These are phyloP conservation scores for Nesoenas mayeri DNA, from an alignment of 2,113 vertebrate species.

Conservation along the genomic window DNA sequence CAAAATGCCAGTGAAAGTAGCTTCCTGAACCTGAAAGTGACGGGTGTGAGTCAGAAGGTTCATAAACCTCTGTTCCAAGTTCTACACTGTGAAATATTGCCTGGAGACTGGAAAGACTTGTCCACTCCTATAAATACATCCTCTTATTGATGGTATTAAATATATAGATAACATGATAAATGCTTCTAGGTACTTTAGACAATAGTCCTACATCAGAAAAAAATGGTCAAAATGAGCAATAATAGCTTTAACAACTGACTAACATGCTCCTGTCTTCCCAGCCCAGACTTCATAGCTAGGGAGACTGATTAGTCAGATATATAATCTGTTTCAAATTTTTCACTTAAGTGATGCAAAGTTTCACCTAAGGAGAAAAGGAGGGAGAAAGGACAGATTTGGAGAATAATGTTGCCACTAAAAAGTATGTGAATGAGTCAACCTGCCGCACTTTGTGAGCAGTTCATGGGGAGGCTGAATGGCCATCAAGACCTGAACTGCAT, in stretches of 20 bases:
- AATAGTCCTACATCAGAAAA: neutral
- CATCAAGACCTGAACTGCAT: neutral
- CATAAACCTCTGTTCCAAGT: neutral
- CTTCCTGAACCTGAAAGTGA: neutral
- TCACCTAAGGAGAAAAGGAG: neutral
- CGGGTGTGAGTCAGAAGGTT: neutral
- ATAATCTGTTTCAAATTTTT: neutral
- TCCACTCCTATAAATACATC: slow-evolving; percentile 33
- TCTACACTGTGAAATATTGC: neutral
- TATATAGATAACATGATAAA: slow-evolving; percentile 6
- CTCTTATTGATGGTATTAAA: neutral
- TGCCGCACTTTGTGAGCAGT: neutral
- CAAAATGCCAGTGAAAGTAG: neutral
- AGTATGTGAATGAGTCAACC: neutral
- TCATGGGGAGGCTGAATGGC: neutral
- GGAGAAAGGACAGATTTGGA: neutral
- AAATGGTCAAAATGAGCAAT: neutral
- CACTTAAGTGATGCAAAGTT: neutral
- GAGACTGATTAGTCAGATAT: neutral
- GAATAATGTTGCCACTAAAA: neutral
- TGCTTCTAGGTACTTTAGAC: neutral
- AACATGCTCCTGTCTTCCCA: neutral
- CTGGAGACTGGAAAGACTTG: neutral
- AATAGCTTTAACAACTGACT: neutral
- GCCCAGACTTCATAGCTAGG: neutral